Evolutionary conservation across 2,113 vertebrate genomes (phyloP), one percentile per base, ranked within the genome.

Genomic region (Syrrhaptes paradoxus): DNA sequence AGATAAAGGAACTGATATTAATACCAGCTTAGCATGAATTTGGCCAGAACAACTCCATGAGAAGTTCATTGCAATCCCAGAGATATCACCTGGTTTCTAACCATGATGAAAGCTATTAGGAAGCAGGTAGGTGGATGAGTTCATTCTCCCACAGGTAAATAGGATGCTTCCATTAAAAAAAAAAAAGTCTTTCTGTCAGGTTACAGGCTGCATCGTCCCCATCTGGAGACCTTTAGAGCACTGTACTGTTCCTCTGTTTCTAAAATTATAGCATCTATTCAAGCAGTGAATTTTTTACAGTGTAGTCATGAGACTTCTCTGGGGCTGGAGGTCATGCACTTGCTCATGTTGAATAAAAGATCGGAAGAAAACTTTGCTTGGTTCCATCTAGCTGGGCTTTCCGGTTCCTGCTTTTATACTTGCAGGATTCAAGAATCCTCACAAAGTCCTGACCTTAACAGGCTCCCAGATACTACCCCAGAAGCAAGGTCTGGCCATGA

Each of bases 1-100:
- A 95, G 93, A 92, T 91, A 97, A 95, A 97, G 94, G 61, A 87
- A 38, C 45, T 49, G 82, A 90, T 95, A 93, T 93, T 94, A 97
- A 96, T 92, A 80, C 88, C 96, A 93, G 86, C 78, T 95, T 96
- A 97, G 59, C 46, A 59, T 62, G 80, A 90, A 89, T 93, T 84
- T 77, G 81, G 36, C 68, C 68, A 89, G 61, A 74, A 65, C 26
- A 85, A 13, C 67, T 68, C 82, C 10, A 14, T 82, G 80, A 91
- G 71, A 85, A 79, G 48, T 87, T 92, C 29, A 28, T 38, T 91
- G 49, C 67, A 19, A 49, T 92, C 90, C 48, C 45, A 76, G 85
- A 67, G 68, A 59, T 74, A 65, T 24, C 24, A 14, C 58, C 70
- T 77, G 65, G 10, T 74, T 92, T 84, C 57, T 90, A 76, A 79